phyloP scores from a whole-genome alignment of 1,140 invertebrate genomes.

The Atta texana region DNA sequence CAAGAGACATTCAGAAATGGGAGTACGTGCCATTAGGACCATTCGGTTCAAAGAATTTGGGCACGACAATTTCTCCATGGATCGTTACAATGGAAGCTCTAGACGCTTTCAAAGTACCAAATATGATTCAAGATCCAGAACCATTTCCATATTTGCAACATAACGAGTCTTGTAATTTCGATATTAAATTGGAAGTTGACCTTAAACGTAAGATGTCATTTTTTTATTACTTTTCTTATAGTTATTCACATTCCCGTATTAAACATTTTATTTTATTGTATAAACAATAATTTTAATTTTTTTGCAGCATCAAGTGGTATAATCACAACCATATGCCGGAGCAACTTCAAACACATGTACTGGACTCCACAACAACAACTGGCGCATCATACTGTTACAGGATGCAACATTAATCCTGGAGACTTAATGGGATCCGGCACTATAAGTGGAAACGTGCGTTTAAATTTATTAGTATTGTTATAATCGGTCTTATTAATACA shows the following conservation, averaged over 20 bases:
- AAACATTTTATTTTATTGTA: constrained; percentile 23
- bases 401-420: constrained; percentile 97
- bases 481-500: background rate
- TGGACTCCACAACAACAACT: constrained; percentile 99
- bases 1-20: constrained; percentile 99
- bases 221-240: constrained; percentile 33
- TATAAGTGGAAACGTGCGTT: constrained; percentile 96
- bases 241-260: constrained; percentile 26
- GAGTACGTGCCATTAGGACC: constrained; percentile 99
- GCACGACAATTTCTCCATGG: constrained; percentile 99
- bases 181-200: constrained; percentile 96
- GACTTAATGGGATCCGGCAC: constrained; percentile 98
- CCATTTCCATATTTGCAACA: constrained; percentile 97
- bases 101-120: constrained; percentile 93
- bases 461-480: background rate
- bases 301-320: constrained; percentile 87
- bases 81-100: constrained; percentile 98
- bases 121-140: constrained; percentile 93
- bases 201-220: constrained; percentile 90
- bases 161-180: constrained; percentile 95
- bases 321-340: constrained; percentile 90
- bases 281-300: constrained; percentile 29
- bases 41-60: constrained; percentile 98
- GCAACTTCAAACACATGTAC: constrained; percentile 96
- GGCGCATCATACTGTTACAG: constrained; percentile 98